phyloP scores from a whole-genome alignment of 1,140 invertebrate species.

The Drosophila arawakana region DNA sequence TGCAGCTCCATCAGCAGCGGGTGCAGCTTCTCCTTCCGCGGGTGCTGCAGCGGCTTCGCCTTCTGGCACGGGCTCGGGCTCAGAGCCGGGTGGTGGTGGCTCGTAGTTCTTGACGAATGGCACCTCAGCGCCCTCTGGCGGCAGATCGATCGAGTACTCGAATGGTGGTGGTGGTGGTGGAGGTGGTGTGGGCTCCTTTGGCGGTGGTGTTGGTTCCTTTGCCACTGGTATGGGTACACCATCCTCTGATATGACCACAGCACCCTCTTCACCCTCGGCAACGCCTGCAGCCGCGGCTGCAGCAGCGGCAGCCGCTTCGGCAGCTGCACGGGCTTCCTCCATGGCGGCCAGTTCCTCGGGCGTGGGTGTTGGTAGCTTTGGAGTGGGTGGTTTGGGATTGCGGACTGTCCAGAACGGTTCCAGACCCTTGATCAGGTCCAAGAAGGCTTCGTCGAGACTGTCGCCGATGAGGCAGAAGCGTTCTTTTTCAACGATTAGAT shows the following conservation, averaged over 20 bases:
- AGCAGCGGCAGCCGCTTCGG: slow-evolving; percentile 71
- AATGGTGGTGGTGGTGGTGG: slow-evolving; percentile 85
- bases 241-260: slow-evolving; percentile 55
- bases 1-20: slow-evolving; percentile 76
- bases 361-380: slow-evolving; percentile 80
- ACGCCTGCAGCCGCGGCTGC: slow-evolving; percentile 69
- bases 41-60: slow-evolving; percentile 70
- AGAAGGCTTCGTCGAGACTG: slow-evolving; percentile 98
- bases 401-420: slow-evolving; percentile 84
- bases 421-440: slow-evolving; percentile 93
- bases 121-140: slow-evolving; percentile 84
- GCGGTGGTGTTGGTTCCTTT: slow-evolving; percentile 67
- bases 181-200: slow-evolving; percentile 82
- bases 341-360: slow-evolving; percentile 77
- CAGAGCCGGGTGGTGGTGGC: slow-evolving; percentile 83
- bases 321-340: slow-evolving; percentile 67
- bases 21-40: slow-evolving; percentile 76
- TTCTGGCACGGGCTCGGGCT: slow-evolving; percentile 75
- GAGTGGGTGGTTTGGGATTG: slow-evolving; percentile 83
- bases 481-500: slow-evolving; percentile 98
- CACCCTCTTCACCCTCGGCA: slow-evolving; percentile 65
- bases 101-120: slow-evolving; percentile 84
- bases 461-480: slow-evolving; percentile 99
- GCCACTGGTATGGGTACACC: slow-evolving; percentile 40
- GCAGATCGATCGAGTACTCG: slow-evolving; percentile 84